Base-by-base conservation (phyloP, 2,797 vertebrate genomes). In the Varecia variegata region DNA sequence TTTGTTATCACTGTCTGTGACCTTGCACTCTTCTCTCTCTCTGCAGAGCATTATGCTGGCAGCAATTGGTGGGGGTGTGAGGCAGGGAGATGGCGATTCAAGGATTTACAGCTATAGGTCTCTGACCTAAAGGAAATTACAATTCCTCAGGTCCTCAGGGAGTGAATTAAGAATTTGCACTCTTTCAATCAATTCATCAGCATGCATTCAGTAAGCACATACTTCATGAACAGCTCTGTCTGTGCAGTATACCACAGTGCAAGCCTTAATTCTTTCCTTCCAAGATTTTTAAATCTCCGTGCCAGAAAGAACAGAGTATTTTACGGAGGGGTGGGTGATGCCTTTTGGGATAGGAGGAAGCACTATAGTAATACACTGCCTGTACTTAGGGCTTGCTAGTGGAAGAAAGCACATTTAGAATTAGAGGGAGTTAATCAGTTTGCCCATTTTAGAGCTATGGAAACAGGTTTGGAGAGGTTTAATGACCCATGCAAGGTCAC, bases 251-350 rank as follows among this genome's bases (percentile, higher is more conserved):
- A 25, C 15, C 32, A 54, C 47, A 93, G 5, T 43, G 18, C 81
- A 96, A 88, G 10, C 74, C 40, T 30, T 82, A 45, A 62, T 77
- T 81, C 23, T 20, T 93, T 81, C 81, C 56, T 85, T 92, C 83
- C 11, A 67, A 38, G 45, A 86, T 79, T 71, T 92, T 65, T n/a
- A 91, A 56, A 38, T 50, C 30, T 92, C 32, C 2, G 0, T 21
- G 47, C 52, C 38, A 40, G 40, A 54, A 77, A 30, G 1, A 27
- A 14, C 15, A 60, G 60, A 60, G 45, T 76, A 23, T 68, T 76
- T 54, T 60, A 45, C 3, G 3, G 43, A 87, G 23, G 10, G 3
- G 4, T 21, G 21, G 17, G 9, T 40, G 50, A 11, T 38, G 8
- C 13, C 35, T 56, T 12, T 18, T 47, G 47, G 60, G 30, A 7